Base-by-base conservation (phyloP, 2,888 invertebrate species). In the Seladonia tumulorum region DNA sequence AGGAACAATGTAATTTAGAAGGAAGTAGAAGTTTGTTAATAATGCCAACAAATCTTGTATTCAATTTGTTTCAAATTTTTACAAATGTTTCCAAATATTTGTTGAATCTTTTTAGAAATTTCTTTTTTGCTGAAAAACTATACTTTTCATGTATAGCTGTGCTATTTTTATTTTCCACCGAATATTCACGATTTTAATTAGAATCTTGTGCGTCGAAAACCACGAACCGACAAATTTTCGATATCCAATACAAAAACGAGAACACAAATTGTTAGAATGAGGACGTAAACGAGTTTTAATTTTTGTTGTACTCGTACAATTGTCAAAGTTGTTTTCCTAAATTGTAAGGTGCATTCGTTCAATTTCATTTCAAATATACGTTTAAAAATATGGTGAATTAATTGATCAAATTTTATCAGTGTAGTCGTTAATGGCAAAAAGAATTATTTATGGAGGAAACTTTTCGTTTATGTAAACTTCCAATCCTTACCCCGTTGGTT, bases 381-480 rank as follows among this genome's bases (percentile, higher is more conserved):
- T 10, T 66, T 5, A 10, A 18, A 66, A 35, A 22, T 18, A 10
- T 66, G 0, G 18, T 2, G 8, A 22, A 29, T 16, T 63, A 10
- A 66, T 29, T 0, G 66, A 22, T 8, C 10, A 35, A 10, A 35
- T 7, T 10, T 35, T 25, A 25, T 14, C 14, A 0, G 18, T 18
- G 25, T 16, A 29, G 16, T 29, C 1, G 29, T 63, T 18, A 68
- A 39, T 68, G 68, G 12, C 35, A 4, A 22, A 22, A 39, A 68
- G 35, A 18, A 22, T 22, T 68, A 18, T 39, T 68, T 68, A 68
- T 10, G 10, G 8, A 39, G 22, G 1, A 10, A 66, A 66, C 35
- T 66, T 66, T 66, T 35, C 66, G 35, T 66, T 66, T 66, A 10
- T 66, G 18, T 35, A 18, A 68, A 68, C 68, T 68, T 39, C 39